Conservation (phyloP, 1,140 invertebrate genomes). For the Paraescarpia echinospica region DNA sequence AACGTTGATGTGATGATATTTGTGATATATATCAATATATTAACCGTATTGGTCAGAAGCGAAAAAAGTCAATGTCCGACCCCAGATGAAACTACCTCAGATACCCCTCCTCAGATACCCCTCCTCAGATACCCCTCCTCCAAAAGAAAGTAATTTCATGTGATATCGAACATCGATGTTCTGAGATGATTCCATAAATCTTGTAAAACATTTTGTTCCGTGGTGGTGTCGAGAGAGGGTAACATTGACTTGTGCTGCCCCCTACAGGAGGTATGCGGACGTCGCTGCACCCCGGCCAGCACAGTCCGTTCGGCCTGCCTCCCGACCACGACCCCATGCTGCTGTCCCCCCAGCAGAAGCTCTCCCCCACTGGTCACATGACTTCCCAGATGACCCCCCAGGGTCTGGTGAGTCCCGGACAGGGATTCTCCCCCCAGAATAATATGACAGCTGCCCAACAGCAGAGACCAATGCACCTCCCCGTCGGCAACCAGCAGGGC, state of each 20-base stretch:
- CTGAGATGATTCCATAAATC: too few relatives aligned
- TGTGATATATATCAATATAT: too few relatives aligned
- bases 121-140: too few relatives aligned
- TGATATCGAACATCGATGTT: too few relatives aligned
- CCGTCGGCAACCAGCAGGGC: not conserved
- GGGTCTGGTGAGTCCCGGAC: slow-evolving; percentile 1
- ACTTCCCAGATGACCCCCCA: not conserved
- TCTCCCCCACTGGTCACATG: slow-evolving; percentile 56
- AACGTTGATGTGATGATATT: too few relatives aligned
- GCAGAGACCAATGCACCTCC: slow-evolving; percentile 18
- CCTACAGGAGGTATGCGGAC: not conserved
- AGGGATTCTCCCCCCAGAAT: not conserved
- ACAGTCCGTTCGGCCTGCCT: slow-evolving; percentile 36
- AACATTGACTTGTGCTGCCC: too few relatives aligned
- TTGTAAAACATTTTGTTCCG: not conserved
- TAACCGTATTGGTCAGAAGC: too few relatives aligned
- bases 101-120: too few relatives aligned
- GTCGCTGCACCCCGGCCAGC: slow-evolving; percentile 34
- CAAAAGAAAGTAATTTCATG: too few relatives aligned
- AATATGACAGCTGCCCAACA: slow-evolving; percentile 22
- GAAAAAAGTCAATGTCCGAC: too few relatives aligned
- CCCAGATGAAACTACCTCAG: too few relatives aligned
- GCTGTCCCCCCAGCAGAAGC: slow-evolving; percentile 60
- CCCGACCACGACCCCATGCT: slow-evolving; percentile 68
- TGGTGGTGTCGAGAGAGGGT: not conserved